Conservation (phyloP, 2,113 vertebrate genomes). For the Pholis gunnellus region DNA sequence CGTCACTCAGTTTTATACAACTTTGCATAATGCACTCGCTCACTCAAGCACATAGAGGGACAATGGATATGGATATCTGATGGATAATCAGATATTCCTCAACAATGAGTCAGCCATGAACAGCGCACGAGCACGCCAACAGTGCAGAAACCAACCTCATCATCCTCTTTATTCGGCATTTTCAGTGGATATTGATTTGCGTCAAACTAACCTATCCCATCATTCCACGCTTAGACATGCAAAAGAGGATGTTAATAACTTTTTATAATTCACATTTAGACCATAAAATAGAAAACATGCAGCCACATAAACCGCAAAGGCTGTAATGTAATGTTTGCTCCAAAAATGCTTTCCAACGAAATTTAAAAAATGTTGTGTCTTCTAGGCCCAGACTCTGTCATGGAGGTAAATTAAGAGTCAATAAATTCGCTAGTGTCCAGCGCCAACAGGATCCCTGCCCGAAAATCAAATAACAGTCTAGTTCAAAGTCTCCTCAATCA, state of each 20-base stretch:
- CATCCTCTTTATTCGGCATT: not conserved
- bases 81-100: slow-evolving; percentile 47
- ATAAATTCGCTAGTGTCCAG: slow-evolving; percentile 41
- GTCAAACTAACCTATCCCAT: slow-evolving; percentile 2
- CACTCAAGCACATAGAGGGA: slow-evolving; percentile 1
- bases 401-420: not conserved
- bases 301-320: not conserved
- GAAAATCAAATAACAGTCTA: slow-evolving; percentile 63
- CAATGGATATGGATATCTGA: no score
- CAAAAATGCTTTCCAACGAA: not conserved
- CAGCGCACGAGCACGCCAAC: not conserved
- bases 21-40: no score
- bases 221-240: not conserved
- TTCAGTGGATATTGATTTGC: not conserved
- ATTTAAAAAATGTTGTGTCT: not conserved
- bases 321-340: not conserved
- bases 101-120: slow-evolving; percentile 37
- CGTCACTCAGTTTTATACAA: not conserved
- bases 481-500: slow-evolving; percentile 72
- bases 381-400: not conserved
- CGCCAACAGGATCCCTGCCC: slow-evolving; percentile 52
- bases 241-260: not conserved
- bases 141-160: not conserved
- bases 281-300: not conserved
- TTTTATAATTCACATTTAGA: not conserved